phyloP scores from a whole-genome alignment of 2,888 invertebrate species.

The Dyspetes luteomarginatus region DNA sequence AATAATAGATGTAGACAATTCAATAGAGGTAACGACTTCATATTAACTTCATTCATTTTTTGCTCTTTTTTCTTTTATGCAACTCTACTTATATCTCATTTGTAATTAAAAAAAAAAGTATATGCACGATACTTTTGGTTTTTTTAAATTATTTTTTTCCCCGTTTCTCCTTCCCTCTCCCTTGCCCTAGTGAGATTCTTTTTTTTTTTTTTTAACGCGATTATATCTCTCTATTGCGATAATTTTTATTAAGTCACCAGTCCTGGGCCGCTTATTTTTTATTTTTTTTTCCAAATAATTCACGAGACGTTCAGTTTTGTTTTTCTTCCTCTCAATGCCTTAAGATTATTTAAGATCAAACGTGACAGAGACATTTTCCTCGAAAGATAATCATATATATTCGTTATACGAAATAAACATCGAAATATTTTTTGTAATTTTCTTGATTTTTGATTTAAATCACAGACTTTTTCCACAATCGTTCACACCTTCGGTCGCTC shows the following conservation, averaged over 20 bases:
- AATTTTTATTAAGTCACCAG: not conserved
- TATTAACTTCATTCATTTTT: conserved; percentile 42
- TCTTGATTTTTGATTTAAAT: conserved; percentile 60
- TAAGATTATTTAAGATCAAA: conserved; percentile 1
- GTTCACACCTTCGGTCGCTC: conserved; percentile 1
- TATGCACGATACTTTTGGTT: conserved; percentile 32
- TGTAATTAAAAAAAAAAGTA: conserved; percentile 16
- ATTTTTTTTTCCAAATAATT: too few relatives aligned
- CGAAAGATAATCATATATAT: not conserved
- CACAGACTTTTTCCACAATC: conserved; percentile 61
- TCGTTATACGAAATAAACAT: not conserved
- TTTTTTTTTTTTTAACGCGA: not conserved
- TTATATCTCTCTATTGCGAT: not conserved
- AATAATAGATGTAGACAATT: conserved; percentile 57
- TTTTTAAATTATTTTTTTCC: not conserved
- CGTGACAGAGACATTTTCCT: not conserved
- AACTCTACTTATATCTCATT: conserved; percentile 31
- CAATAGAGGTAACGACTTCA: conserved; percentile 57
- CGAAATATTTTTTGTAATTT: not conserved
- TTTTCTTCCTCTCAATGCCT: not conserved
- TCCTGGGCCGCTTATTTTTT: not conserved
- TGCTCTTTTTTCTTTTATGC: not conserved
- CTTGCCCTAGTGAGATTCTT: too few relatives aligned
- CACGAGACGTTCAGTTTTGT: not conserved
- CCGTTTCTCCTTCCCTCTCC: not conserved